Conservation (phyloP, 2,888 invertebrate species). For the Dolichomitus sp. region DNA sequence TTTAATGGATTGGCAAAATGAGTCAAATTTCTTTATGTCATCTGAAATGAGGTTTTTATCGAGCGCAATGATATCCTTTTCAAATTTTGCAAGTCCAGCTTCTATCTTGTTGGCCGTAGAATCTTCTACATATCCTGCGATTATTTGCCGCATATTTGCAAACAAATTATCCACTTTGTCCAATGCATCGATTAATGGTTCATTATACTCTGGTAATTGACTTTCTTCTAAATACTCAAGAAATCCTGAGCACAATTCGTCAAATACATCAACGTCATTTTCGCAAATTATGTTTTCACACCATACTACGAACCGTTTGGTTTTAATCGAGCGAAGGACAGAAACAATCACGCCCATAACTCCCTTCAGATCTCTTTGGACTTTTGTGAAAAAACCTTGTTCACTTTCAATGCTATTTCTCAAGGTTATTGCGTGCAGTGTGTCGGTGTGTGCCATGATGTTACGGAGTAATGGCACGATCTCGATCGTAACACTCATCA, state of each 20-base stretch:
- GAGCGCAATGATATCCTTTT: neutral
- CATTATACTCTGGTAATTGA: neutral
- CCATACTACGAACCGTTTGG: neutral
- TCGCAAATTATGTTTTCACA: neutral
- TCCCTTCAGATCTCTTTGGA: neutral
- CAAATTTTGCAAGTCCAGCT: neutral
- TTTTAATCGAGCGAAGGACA: neutral
- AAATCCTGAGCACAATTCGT: neutral
- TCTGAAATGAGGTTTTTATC: neutral
- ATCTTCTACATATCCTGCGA: neutral
- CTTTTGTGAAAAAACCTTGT: neutral
- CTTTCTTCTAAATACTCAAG: neutral
- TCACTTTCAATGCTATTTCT: neutral
- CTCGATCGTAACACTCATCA: neutral
- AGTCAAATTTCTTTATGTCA: neutral
- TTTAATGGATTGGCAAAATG: neutral
- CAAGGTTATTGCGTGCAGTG: neutral
- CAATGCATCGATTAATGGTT: neutral
- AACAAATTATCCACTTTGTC: slow-evolving; percentile 1
- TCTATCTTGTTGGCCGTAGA: neutral
- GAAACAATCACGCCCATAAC: neutral
- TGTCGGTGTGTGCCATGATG: neutral
- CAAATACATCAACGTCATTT: neutral
- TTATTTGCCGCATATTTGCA: neutral
- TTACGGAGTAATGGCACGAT: neutral